Conservation (phyloP, 2,888 invertebrate genomes). For the Ecdyonurus torrentis region DNA sequence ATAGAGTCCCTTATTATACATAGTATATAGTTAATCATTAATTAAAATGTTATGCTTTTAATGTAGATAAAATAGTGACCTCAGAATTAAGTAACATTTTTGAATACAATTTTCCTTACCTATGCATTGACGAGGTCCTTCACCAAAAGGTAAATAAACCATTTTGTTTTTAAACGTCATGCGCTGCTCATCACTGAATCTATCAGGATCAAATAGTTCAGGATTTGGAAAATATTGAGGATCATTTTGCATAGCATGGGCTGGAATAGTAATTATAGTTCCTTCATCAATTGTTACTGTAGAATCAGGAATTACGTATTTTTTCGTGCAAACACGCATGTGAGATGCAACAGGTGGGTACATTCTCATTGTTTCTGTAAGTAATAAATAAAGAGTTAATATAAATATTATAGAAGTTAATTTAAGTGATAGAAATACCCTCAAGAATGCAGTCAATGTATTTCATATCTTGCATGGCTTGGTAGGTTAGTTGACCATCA, state of each 20-base stretch:
- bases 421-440: no score
- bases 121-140: constrained; percentile 37
- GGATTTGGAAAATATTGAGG: neutral
- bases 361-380: constrained; percentile 23
- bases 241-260: neutral
- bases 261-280: neutral
- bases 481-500: constrained; percentile 5
- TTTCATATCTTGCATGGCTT: constrained; percentile 5
- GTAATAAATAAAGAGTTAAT: neutral
- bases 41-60: no score
- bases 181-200: neutral
- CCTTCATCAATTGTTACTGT: constrained; percentile 1
- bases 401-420: no score
- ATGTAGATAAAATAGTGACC: no score
- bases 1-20: no score
- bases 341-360: constrained; percentile 23
- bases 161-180: constrained; percentile 23
- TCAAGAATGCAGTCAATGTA: constrained; percentile 6
- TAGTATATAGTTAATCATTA: no score
- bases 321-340: constrained; percentile 23
- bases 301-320: constrained; percentile 16
- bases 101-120: constrained; percentile 27
- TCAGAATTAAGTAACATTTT: neutral
- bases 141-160: constrained; percentile 36
- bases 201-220: neutral